Evolutionary conservation across 2,888 invertebrate species (phyloP).

Genomic region (Drosophila pseudotalamancana): DNA sequence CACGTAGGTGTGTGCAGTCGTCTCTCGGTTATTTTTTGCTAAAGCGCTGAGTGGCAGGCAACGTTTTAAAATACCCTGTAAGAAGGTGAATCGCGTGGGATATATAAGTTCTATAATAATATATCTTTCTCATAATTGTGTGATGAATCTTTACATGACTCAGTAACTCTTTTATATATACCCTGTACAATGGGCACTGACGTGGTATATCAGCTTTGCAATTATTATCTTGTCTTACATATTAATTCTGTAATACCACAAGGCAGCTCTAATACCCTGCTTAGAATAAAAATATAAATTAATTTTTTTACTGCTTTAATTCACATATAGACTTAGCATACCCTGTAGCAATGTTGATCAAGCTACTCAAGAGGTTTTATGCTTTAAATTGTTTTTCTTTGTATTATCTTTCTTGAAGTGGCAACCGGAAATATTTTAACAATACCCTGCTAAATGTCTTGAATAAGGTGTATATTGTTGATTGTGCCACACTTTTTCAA

Average conservation of each 20-base stretch:
- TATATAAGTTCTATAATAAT: not conserved
- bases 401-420: not conserved
- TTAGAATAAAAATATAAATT: no score
- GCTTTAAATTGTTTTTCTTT: not conserved
- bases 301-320: not conserved
- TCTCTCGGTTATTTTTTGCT: constrained; percentile 16
- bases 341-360: not conserved
- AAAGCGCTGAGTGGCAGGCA: constrained; percentile 45
- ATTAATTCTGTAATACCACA: no score
- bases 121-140: no score
- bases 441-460: not conserved
- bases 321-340: no score
- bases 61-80: constrained; percentile 25
- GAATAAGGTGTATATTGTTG: no score
- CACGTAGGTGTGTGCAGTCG: constrained; percentile 54
- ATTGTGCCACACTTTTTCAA: no score
- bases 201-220: not conserved
- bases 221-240: no score
- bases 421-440: not conserved
- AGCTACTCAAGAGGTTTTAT: no score
- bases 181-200: no score
- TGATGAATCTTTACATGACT: no score
- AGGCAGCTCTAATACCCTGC: no score
- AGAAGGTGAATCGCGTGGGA: accelerated
- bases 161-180: no score